These are phyloP conservation scores for Petrosia ficiformis DNA, from an alignment of 37 sponge, comb jelly and placozoan genomes.

Conservation along the genomic window DNA sequence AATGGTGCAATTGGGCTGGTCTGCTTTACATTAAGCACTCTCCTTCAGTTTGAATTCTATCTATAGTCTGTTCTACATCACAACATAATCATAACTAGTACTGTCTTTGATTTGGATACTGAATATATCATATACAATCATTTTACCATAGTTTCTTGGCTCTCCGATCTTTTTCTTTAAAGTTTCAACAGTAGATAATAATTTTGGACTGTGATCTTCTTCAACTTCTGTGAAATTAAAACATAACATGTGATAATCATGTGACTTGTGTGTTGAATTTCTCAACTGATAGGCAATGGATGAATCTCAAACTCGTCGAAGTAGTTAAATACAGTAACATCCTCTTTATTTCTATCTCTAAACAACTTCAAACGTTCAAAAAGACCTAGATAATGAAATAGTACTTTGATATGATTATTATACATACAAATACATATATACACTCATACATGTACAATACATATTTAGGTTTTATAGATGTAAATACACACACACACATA, in stretches of 20 bases:
- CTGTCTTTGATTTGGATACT: no score
- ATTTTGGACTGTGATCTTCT: conserved; percentile 17
- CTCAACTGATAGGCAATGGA: conserved; percentile 59
- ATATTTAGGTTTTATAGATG: no score
- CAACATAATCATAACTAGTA: no score
- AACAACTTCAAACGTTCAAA: conserved; percentile 50
- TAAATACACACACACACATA: no score
- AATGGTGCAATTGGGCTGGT: no score
- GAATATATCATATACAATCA: no score
- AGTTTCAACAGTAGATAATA: conserved; percentile 43
- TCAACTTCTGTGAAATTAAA: conserved; percentile 37
- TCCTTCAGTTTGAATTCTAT: no score
- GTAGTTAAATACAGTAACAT: conserved; percentile 88
- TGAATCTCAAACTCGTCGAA: conserved; percentile 96
- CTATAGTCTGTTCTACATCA: no score
- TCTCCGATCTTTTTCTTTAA: conserved; percentile 69
- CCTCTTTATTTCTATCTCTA: conserved; percentile 73
- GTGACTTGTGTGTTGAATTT: background rate
- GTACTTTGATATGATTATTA: background rate
- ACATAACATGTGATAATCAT: background rate
- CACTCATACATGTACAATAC: background rate
- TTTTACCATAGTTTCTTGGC: conserved; percentile 86
- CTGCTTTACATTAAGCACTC: no score
- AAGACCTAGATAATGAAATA: conserved; percentile 29
- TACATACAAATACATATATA: conserved; percentile 1